Conservation (phyloP, 2,888 invertebrate genomes). For the Netelia fuscicornis region DNA sequence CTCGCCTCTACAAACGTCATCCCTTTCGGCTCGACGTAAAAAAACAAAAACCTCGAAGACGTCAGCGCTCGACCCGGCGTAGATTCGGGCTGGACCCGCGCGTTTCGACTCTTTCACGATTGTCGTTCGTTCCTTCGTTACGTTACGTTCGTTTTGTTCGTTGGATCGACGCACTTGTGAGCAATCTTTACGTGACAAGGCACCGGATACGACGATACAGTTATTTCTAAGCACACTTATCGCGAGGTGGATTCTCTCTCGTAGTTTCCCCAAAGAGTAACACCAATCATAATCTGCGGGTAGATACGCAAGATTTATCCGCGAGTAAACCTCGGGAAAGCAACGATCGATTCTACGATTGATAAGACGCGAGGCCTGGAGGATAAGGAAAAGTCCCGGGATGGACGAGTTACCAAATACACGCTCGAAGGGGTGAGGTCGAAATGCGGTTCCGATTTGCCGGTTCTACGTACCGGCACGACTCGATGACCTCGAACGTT, state of each 20-base stretch:
- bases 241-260: no score
- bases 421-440: not conserved
- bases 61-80: not conserved
- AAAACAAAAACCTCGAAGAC: not conserved
- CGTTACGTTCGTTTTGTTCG: no score
- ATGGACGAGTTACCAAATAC: not conserved
- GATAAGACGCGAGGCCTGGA: not conserved
- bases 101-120: not conserved
- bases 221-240: no score
- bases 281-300: no score
- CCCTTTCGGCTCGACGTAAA: slow-evolving; percentile 26
- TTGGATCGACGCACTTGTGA: no score
- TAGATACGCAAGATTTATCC: slow-evolving; percentile 1
- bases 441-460: not conserved
- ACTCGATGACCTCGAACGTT: slow-evolving; percentile 2
- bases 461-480: not conserved
- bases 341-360: not conserved
- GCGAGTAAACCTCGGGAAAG: not conserved
- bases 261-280: no score
- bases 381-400: not conserved
- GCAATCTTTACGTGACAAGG: no score
- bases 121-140: not conserved
- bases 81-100: not conserved
- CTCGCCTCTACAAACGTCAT: slow-evolving; percentile 60
- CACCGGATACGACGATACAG: no score